Percentiles rank a stretch among this genome's conserved stretches.
phyloP scores from a whole-genome alignment of 2,113 vertebrate genomes.

The Prunella himalayana region DNA sequence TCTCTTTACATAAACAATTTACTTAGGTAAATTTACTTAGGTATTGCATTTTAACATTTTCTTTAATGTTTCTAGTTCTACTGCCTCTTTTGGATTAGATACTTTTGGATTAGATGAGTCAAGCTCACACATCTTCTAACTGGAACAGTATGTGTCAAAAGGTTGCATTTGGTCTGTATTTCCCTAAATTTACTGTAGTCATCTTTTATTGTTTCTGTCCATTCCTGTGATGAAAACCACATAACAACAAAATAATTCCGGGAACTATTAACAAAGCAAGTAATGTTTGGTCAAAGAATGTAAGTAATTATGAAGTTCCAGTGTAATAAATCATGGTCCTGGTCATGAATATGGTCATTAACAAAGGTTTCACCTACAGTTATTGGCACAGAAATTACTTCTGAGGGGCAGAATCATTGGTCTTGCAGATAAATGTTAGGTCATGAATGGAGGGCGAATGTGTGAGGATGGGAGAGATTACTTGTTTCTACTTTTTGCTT shows the following conservation, averaged over 20 bases:
- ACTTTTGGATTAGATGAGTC: background rate
- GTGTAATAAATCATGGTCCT: background rate
- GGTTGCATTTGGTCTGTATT: background rate
- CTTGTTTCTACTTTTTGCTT: background rate
- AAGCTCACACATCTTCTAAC: background rate
- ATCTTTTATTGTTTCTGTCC: background rate
- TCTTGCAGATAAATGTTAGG: background rate
- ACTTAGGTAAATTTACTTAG: background rate
- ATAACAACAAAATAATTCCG: background rate
- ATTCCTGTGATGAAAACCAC: background rate
- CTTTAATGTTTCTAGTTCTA: background rate
- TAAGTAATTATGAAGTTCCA: background rate
- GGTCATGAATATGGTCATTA: background rate
- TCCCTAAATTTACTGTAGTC: background rate
- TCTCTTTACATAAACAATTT: background rate
- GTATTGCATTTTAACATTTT: background rate
- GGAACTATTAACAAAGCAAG: background rate
- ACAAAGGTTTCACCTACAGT: background rate
- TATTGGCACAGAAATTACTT: background rate
- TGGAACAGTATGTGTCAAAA: background rate
- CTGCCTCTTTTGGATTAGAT: background rate
- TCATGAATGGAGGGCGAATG: background rate
- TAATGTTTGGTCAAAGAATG: background rate
- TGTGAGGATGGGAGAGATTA: background rate
- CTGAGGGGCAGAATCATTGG: background rate